phyloP scores from a whole-genome alignment of 2,888 invertebrate species.

The Rosalia funebris region DNA sequence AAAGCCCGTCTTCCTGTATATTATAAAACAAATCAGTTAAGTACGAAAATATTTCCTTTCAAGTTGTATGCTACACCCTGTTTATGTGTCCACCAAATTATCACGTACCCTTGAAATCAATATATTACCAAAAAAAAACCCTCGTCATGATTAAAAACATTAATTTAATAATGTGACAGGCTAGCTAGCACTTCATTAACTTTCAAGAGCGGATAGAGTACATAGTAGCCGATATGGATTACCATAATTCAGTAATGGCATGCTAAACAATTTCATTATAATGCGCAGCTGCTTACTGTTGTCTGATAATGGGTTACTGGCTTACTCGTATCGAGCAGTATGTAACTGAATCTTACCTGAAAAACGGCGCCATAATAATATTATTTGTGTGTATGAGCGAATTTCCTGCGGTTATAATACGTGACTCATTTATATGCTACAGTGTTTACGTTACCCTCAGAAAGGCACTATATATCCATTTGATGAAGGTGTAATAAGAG shows the following conservation, averaged over 20 bases:
- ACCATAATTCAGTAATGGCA: slow-evolving; percentile 19
- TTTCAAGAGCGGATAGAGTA: not conserved
- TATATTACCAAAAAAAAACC: slow-evolving; percentile 18
- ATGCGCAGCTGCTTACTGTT: slow-evolving; percentile 24
- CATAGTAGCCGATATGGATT: slow-evolving; percentile 14
- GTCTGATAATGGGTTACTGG: slow-evolving; percentile 10
- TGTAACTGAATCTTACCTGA: too few relatives aligned
- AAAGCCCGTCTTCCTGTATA: too few relatives aligned
- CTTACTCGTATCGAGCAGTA: not conserved
- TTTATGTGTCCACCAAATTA: too few relatives aligned
- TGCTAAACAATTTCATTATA: slow-evolving; percentile 23
- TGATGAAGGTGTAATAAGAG: slow-evolving; percentile 2
- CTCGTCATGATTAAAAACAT: slow-evolving; percentile 15
- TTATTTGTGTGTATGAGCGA: slow-evolving; percentile 14
- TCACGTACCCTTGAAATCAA: too few relatives aligned
- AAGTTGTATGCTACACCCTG: too few relatives aligned
- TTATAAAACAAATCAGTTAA: too few relatives aligned
- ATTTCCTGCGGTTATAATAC: slow-evolving; percentile 21
- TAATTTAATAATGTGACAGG: slow-evolving; percentile 19
- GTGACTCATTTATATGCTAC: slow-evolving; percentile 23
- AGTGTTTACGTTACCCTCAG: slow-evolving; percentile 11
- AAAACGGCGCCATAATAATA: slow-evolving; percentile 19
- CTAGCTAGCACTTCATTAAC: slow-evolving; percentile 10
- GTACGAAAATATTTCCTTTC: too few relatives aligned
- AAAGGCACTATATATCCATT: not conserved